A percentile compares a stretch with the other conserved stretches of the same genome.
Conservation (phyloP, 2,888 invertebrate species). For the Sinotaia quadrata region DNA sequence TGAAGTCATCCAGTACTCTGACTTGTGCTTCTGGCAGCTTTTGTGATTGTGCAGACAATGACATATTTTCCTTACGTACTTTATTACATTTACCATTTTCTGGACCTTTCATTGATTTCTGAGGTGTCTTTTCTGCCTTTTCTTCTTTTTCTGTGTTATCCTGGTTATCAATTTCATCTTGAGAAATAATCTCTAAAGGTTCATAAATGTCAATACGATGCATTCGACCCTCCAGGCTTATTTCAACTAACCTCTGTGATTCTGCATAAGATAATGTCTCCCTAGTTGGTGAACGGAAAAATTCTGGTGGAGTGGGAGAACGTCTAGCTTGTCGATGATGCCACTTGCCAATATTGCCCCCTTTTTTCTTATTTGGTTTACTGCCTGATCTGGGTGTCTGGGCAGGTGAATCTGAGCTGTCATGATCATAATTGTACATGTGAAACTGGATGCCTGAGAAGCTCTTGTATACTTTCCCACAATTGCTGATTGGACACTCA, state of each 20-base stretch:
- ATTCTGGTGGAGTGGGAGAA: conserved; percentile 71
- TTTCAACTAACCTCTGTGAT: conserved; percentile 87
- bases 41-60: conserved; percentile 39
- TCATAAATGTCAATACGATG: conserved; percentile 77
- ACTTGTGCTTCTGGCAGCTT: conserved; percentile 82
- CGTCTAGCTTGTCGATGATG: conserved; percentile 65
- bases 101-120: conserved; percentile 31
- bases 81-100: conserved; percentile 47
- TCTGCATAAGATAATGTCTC: conserved; percentile 87
- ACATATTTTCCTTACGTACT: conserved; percentile 50
- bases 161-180: conserved; percentile 70
- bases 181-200: conserved; percentile 72
- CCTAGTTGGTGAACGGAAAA: conserved; percentile 71
- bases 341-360: conserved; percentile 69
- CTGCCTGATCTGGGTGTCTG: conserved; percentile 42
- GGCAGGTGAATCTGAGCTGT: conserved; percentile 74
- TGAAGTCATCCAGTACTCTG: conserved; percentile 82
- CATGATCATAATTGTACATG: conserved; percentile 87
- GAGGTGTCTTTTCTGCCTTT: conserved; percentile 62
- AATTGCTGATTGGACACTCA: conserved; percentile 87
- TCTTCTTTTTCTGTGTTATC: conserved; percentile 70
- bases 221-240: conserved; percentile 87
- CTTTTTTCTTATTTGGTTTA: conserved; percentile 71
- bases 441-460: conserved; percentile 90
- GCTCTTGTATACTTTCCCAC: conserved; percentile 89